Base-by-base conservation (phyloP, 2,113 vertebrate species). In the Epinephelus cyanopodus region DNA sequence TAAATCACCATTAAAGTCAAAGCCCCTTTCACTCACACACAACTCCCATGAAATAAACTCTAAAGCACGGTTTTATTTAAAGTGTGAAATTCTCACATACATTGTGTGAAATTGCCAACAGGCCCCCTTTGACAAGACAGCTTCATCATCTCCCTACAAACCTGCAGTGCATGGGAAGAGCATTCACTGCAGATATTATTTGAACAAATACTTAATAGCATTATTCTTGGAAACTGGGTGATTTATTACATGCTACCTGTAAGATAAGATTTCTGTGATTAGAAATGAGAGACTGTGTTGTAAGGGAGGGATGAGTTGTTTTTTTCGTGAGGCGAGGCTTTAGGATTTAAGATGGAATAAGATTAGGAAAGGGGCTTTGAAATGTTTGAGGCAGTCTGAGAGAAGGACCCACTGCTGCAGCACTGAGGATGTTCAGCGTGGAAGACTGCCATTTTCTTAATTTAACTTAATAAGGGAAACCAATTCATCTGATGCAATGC, bases 51-150 rank as follows among this genome's bases (percentile, higher is more conserved):
- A 81, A 66, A 83, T 66, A 12, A 42, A 54, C 72, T n/a, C 71
- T 64, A 76, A 85, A 90, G 79, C 66, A 63, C n/a, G 4, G 15
- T 72, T 86, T 69, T 45, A 79, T 77, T 79, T 18, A 64, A 83
- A 82, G 61, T 1, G 7, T 79, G 66, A 89, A 90, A 91, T 77
- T 63, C 50, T 72, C 68, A 74, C 72, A 87, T 33, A 72, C 48
- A 66, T 63, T 73, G 74, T 83, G 89, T 93, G 80, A 93, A 91
- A 91, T 83, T 83, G 80, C 74, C 70, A 69, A 87, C 69, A 91
- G 82, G 65, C 58, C 53, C 75, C 58, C 39, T 66, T 70, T 89
- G 69, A 88, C 72, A 78, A 53, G 74, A 92, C 21, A 19, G 72
- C 83, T 84, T 86, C 67, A 88, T 92, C 82, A 69, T 68, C 75